A percentile compares a stretch with the other conserved stretches of the same genome.
Conservation (phyloP, 1,140 invertebrate species). For the Charaxes varanes region DNA sequence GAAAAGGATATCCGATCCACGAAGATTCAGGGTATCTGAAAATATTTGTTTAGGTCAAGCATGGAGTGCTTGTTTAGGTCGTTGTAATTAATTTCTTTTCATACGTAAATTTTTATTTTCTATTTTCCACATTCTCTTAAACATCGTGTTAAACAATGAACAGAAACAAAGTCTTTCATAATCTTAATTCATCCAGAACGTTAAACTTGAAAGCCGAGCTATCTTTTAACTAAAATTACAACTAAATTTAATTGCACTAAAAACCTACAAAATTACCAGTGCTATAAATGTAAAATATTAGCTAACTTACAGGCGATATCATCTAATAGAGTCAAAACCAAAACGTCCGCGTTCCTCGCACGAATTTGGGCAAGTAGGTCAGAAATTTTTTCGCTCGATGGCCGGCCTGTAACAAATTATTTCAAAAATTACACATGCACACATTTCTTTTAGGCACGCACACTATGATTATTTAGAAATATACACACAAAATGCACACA, state of each 20-base stretch:
- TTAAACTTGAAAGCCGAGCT: no score
- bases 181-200: no score
- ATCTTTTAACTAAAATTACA: not conserved
- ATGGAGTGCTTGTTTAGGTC: no score
- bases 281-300: not conserved
- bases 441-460: not conserved
- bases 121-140: no score
- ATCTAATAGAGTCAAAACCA: constrained; percentile 91
- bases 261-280: no score
- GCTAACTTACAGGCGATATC: constrained; percentile 87
- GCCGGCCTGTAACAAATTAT: constrained; percentile 27
- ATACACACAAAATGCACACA: no score
- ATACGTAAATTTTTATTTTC: no score
- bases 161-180: no score
- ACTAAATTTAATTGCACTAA: no score
- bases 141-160: no score
- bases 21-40: constrained; percentile 83
- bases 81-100: no score
- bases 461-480: not conserved
- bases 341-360: constrained; percentile 76
- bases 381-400: constrained; percentile 79
- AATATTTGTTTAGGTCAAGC: no score
- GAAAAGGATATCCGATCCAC: constrained; percentile 95
- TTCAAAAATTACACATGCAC: not conserved
- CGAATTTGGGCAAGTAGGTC: constrained; percentile 80